Base-by-base conservation (phyloP, 2,113 vertebrate species). In the Empidonax alnorum region DNA sequence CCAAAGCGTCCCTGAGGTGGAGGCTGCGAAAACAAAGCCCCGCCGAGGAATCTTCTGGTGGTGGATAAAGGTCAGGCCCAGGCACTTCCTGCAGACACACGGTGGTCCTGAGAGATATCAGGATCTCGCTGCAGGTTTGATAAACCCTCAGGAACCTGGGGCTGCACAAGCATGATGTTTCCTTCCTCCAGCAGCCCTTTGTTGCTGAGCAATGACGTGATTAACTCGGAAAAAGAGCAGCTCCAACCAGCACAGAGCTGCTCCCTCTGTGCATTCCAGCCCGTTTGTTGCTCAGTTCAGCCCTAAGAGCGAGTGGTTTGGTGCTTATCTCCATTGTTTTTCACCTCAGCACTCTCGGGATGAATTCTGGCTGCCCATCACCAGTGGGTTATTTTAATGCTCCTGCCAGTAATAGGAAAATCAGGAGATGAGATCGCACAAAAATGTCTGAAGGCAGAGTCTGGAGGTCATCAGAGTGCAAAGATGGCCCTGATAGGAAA, bases 1-100 rank as follows among this genome's bases (percentile, higher is more conserved):
- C 86, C 73, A 17, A 49, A 79, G 78, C 92, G 58, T 90, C 90
- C 94, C 90, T 61, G 82, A 83, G 90, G 6, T 4, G 66, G 68
- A 93, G 92, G 72, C 95, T 93, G 95, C 76, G 77, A n/a, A 93
- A 90, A 96, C 90, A 92, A 92, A 94, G 72, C 74, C 1, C 63
- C 77, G 92, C 90, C 95, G 86, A 90, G 94, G 88, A 88, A 94
- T 83, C 95, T 86, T 92, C 94, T 83, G 90, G 11, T 23, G 77
- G 92, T 84, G 90, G 69, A 6, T 46, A 94, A 88, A 94, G 94
- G 96, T 97, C 96, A 96, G 88, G 90, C 95, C 30, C 21, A 90
- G 96, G 94, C 92, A 39, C 92, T 93, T 97, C 95, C 95, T 95
- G 92, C 56, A 83, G 52, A 68, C 94, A 23, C 94, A 85, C 41